phyloP scores from a whole-genome alignment of 2,888 invertebrate genomes.

The Tenthredo distinguenda region DNA sequence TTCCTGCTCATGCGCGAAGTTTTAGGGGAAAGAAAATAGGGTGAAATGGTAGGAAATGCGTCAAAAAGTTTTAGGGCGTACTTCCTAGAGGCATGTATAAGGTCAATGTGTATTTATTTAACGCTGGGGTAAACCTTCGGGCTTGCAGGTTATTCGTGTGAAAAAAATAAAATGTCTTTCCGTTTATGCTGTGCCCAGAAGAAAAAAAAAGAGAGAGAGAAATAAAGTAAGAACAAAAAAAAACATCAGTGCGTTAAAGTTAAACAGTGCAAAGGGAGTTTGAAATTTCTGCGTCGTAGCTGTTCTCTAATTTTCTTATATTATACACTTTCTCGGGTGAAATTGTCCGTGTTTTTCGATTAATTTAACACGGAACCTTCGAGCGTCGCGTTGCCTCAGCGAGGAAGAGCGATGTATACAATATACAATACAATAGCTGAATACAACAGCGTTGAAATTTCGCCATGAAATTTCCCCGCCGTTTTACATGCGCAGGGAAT shows the following conservation, averaged over 20 bases:
- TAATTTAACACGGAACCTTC: not conserved
- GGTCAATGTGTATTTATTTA: conserved; percentile 34
- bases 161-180: not conserved
- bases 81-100: not conserved
- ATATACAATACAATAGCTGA: not conserved
- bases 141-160: not conserved
- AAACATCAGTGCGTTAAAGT: not conserved
- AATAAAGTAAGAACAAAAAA: not conserved
- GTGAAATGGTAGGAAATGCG: not conserved
- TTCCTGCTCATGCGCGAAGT: conserved; percentile 13
- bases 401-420: not conserved
- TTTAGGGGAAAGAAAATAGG: not conserved
- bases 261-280: not conserved
- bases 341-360: conserved; percentile 29
- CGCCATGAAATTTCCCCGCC: not conserved
- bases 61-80: conserved; percentile 17
- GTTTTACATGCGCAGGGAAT: not conserved
- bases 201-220: not conserved
- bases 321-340: not conserved
- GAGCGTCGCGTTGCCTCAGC: not conserved
- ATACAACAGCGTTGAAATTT: not conserved
- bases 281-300: not conserved
- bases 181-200: not conserved
- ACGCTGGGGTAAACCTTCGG: not conserved
- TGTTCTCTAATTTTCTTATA: conserved; percentile 31